Evolutionary conservation across 23 tunicate species (phyloP).

Genomic region (Trididemnum miniatum): DNA sequence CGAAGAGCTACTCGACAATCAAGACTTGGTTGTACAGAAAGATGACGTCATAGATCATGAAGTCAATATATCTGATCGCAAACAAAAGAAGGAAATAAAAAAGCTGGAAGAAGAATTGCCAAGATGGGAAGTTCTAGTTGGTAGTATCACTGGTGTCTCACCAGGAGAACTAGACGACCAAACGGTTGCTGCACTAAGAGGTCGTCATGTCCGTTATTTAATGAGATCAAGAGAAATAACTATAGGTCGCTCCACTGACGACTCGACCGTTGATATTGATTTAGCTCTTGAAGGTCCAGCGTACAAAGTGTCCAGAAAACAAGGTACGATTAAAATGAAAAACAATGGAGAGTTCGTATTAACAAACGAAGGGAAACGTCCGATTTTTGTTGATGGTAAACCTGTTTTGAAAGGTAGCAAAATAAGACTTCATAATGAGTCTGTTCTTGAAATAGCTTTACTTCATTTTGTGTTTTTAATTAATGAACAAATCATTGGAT

Average conservation of each 20-base stretch:
- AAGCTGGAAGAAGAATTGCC: slow-evolving; percentile 83
- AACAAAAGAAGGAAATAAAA: slow-evolving; percentile 74
- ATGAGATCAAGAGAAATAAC: slow-evolving; percentile 82
- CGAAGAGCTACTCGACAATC: slow-evolving; percentile 72
- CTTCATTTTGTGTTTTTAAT: slow-evolving; percentile 79
- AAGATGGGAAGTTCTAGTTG: slow-evolving; percentile 64
- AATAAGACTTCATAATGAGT: slow-evolving; percentile 50
- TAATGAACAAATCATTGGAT: slow-evolving; percentile 56
- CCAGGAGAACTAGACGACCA: slow-evolving; percentile 71
- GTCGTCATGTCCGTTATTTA: slow-evolving; percentile 69
- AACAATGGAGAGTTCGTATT: slow-evolving; percentile 81
- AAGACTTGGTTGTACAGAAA: slow-evolving; percentile 36
- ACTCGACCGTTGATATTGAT: slow-evolving; percentile 74
- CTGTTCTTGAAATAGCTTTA: slow-evolving; percentile 77
- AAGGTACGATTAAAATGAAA: slow-evolving; percentile 84
- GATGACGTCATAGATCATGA: slow-evolving; percentile 62
- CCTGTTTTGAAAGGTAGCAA: slow-evolving; percentile 64
- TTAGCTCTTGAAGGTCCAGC: slow-evolving; percentile 86
- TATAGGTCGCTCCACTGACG: slow-evolving; percentile 69
- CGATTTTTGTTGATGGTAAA: slow-evolving; percentile 83
- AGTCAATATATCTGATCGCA: slow-evolving; percentile 49
- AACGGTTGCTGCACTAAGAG: slow-evolving; percentile 67
- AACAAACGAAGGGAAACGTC: slow-evolving; percentile 74
- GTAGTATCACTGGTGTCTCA: slow-evolving; percentile 58
- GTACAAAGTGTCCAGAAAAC: slow-evolving; percentile 78